Conservation (phyloP, 2,797 vertebrate species). For the Enteromius paludinosus region DNA sequence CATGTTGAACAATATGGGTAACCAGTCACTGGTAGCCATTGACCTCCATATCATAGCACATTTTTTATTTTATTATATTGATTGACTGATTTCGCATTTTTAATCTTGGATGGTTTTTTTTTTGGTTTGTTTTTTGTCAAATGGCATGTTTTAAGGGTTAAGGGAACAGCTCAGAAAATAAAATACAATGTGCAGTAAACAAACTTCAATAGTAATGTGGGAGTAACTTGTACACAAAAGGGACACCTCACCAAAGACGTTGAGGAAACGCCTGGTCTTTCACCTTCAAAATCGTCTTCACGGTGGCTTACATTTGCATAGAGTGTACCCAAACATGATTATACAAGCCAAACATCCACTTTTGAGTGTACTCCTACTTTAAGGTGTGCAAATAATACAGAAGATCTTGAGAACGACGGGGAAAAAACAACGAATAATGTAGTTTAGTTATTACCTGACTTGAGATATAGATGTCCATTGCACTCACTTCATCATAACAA, state of each 20-base stretch:
- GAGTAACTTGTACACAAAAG: background rate
- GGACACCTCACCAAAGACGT: background rate
- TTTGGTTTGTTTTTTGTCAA: background rate
- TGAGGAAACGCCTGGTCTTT: background rate
- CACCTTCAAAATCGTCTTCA: background rate
- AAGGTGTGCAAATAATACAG: no score
- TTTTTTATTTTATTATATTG: background rate
- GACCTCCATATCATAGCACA: background rate
- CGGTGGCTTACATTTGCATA: background rate
- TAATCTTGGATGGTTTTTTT: background rate
- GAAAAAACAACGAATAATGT: background rate
- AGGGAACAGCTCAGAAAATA: background rate
- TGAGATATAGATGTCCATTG: background rate
- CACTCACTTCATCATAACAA: background rate
- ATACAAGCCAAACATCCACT: background rate
- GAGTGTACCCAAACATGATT: background rate
- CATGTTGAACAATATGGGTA: background rate
- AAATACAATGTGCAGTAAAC: background rate
- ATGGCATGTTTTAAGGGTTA: background rate
- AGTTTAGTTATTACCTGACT: background rate
- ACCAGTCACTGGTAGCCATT: background rate
- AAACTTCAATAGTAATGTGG: background rate
- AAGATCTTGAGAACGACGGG: background rate
- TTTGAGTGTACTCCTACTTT: background rate
- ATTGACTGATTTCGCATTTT: background rate